A percentile compares a stretch with the other conserved stretches of the same genome.
Conservation (phyloP, 2,113 vertebrate species). For the Zosterops hypoxanthus region DNA sequence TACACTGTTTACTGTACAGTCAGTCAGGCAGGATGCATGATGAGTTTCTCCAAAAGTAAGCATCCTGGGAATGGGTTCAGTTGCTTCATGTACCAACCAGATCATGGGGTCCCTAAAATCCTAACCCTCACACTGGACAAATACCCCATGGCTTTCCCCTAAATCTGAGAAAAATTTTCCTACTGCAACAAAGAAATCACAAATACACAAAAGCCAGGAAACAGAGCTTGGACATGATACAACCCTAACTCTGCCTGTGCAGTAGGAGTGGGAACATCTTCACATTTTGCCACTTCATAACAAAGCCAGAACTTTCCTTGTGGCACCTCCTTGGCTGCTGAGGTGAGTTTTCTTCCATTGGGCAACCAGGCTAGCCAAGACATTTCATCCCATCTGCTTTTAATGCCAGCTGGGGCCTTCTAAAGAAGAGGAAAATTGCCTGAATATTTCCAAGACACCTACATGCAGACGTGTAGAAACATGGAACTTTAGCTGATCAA, state of each 20-base stretch:
- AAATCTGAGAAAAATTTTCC: not conserved
- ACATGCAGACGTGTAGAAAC: not conserved
- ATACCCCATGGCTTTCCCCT: not conserved
- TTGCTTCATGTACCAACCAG: not conserved
- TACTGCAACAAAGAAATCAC: not conserved
- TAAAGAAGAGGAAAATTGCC: not conserved
- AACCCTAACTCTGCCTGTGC: not conserved
- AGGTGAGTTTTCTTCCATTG: not conserved
- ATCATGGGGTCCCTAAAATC: not conserved
- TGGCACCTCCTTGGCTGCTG: not conserved
- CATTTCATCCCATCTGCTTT: not conserved
- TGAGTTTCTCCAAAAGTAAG: not conserved
- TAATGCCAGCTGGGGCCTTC: not conserved
- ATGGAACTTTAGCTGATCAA: not conserved
- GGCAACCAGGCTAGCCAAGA: not conserved
- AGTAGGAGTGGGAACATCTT: not conserved
- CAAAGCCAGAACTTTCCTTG: not conserved
- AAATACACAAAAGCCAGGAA: not conserved
- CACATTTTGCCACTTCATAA: not conserved
- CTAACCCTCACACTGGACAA: not conserved
- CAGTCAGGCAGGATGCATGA: not conserved
- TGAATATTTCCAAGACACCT: not conserved
- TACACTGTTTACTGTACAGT: not conserved
- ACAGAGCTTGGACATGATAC: accelerated
- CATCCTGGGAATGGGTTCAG: not conserved